Percentiles rank a stretch among this genome's conserved stretches.
phyloP scores from a whole-genome alignment of 23 tunicate species.

The Styela clava region DNA sequence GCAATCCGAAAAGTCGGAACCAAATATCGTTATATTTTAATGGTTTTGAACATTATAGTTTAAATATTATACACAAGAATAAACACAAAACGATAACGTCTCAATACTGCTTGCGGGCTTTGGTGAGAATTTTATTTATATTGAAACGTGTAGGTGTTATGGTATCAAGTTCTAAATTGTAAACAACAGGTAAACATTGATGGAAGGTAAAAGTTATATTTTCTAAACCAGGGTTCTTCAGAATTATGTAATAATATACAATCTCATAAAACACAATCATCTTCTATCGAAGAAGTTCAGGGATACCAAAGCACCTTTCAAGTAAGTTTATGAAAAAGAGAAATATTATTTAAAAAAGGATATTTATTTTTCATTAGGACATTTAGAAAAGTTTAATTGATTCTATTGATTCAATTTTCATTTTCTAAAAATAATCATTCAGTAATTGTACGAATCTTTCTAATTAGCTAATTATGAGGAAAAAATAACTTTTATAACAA shows the following conservation, averaged over 20 bases:
- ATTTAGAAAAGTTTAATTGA: not conserved
- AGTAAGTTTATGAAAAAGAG: not conserved
- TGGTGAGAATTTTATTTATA: not conserved
- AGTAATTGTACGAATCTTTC: too few relatives aligned
- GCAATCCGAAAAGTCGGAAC: too few relatives aligned
- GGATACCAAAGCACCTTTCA: not conserved
- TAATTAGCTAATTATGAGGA: too few relatives aligned
- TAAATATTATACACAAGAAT: not conserved
- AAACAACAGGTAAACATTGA: not conserved
- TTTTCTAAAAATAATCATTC: too few relatives aligned
- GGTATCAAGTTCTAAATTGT: not conserved
- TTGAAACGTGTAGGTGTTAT: not conserved
- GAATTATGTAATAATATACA: not conserved
- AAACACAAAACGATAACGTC: not conserved
- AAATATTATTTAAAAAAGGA: not conserved
- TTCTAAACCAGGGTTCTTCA: not conserved
- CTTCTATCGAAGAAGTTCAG: not conserved
- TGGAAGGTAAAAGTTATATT: not conserved
- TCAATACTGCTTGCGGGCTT: not conserved
- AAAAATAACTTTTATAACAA: too few relatives aligned
- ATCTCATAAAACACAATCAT: not conserved
- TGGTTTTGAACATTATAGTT: not conserved
- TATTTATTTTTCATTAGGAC: not conserved
- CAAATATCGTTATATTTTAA: not conserved
- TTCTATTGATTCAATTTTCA: not conserved